These are phyloP conservation scores for Calcarius ornatus DNA, from an alignment of 2,113 vertebrate species.

Conservation along the genomic window DNA sequence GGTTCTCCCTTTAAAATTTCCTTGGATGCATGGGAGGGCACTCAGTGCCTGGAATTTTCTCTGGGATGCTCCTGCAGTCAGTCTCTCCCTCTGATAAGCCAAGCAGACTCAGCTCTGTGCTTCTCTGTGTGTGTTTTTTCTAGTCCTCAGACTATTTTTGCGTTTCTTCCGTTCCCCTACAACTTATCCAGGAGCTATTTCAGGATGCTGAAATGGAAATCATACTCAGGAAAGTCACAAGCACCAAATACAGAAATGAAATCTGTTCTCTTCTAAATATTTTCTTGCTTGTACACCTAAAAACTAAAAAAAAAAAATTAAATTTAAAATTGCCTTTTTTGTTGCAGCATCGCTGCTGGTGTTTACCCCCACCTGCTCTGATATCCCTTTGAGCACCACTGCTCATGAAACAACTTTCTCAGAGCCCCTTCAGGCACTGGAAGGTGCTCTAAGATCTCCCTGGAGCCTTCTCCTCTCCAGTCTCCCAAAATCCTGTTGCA, in stretches of 20 bases:
- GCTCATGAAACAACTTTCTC: neutral
- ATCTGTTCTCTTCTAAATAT: neutral
- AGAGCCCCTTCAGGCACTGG: neutral
- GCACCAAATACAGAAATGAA: neutral
- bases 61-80: neutral
- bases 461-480: neutral
- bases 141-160: neutral
- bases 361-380: neutral
- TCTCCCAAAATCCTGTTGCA: neutral
- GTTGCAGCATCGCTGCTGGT: neutral
- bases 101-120: neutral
- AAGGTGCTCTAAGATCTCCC: neutral
- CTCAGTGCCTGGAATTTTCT: neutral
- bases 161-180: neutral
- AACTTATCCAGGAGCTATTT: slow-evolving; percentile 8
- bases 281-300: neutral
- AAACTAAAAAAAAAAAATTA: neutral
- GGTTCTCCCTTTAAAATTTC: neutral
- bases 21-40: neutral
- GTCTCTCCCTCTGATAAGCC: neutral
- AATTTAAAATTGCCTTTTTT: neutral
- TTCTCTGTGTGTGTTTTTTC: neutral
- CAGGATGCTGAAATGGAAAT: neutral
- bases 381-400: neutral
- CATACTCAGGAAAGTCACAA: neutral